phyloP scores from a whole-genome alignment of 2,888 invertebrate genomes.

The Callimorpha dominula region DNA sequence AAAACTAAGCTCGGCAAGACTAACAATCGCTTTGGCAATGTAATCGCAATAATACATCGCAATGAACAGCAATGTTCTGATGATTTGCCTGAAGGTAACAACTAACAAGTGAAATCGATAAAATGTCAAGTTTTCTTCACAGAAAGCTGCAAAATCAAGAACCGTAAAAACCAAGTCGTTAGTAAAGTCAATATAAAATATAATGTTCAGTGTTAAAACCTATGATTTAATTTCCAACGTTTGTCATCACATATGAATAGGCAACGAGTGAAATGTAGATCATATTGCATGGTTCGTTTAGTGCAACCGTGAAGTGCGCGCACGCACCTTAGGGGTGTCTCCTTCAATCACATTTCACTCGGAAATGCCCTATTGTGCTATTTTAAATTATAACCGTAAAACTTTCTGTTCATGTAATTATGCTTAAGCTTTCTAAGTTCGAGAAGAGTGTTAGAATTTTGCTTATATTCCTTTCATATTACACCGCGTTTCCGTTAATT shows the following conservation, averaged over 20 bases:
- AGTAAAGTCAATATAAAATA: conserved; percentile 30
- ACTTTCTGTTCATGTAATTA: conserved; percentile 39
- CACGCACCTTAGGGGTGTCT: conserved; percentile 43
- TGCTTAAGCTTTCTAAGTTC: conserved; percentile 37
- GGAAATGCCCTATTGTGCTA: conserved; percentile 44
- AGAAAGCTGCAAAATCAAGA: conserved; percentile 37
- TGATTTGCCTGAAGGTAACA: neutral
- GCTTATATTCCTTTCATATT: conserved; percentile 18
- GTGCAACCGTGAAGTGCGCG: conserved; percentile 36
- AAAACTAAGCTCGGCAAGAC: neutral
- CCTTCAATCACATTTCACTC: conserved; percentile 45
- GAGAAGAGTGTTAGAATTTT: conserved; percentile 28
- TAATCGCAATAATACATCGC: neutral
- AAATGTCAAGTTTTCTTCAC: conserved; percentile 33
- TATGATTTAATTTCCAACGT: conserved; percentile 51
- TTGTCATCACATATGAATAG: conserved; percentile 50
- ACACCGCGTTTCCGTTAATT: neutral
- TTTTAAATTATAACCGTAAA: conserved; percentile 34
- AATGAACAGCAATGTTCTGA: neutral
- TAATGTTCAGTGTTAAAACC: conserved; percentile 42
- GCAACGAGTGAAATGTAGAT: conserved; percentile 71
- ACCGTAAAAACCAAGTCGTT: conserved; percentile 34
- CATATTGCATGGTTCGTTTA: conserved; percentile 68
- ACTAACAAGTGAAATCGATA: conserved; percentile 36
- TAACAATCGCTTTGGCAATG: neutral